Conservation (phyloP, 2,113 vertebrate species). For the Pterocles orientalis region DNA sequence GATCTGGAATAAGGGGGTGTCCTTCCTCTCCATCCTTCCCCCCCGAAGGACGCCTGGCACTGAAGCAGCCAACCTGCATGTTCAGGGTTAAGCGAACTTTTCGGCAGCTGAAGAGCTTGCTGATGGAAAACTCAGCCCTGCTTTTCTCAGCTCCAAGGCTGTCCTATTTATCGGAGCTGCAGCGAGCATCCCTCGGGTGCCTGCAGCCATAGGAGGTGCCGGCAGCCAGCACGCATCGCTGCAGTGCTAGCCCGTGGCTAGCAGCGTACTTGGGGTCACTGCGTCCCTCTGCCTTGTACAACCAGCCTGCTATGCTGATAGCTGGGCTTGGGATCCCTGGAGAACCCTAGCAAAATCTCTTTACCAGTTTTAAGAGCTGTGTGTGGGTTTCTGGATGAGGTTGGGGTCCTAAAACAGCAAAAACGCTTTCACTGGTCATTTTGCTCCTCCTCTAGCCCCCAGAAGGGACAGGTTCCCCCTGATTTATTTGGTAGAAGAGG, state of each 20-base stretch:
- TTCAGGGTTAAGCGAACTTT: neutral
- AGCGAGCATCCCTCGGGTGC: neutral
- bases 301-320: neutral
- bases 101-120: neutral
- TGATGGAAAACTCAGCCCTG: neutral
- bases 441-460: neutral
- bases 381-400: neutral
- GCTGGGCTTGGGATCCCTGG: neutral
- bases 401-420: neutral
- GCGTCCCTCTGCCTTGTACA: accelerated
- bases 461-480: neutral
- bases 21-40: neutral
- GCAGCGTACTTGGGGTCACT: neutral
- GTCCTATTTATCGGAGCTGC: constrained; percentile 40
- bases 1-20: neutral
- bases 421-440: neutral
- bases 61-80: neutral
- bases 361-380: neutral
- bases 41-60: accelerated
- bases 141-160: neutral
- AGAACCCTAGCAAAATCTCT: neutral
- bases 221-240: neutral
- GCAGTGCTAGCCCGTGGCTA: neutral
- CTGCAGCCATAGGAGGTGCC: constrained; percentile 3
- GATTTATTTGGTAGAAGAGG: neutral